Base-by-base conservation (phyloP, 2,888 invertebrate genomes). In the Heliconius charithonia region DNA sequence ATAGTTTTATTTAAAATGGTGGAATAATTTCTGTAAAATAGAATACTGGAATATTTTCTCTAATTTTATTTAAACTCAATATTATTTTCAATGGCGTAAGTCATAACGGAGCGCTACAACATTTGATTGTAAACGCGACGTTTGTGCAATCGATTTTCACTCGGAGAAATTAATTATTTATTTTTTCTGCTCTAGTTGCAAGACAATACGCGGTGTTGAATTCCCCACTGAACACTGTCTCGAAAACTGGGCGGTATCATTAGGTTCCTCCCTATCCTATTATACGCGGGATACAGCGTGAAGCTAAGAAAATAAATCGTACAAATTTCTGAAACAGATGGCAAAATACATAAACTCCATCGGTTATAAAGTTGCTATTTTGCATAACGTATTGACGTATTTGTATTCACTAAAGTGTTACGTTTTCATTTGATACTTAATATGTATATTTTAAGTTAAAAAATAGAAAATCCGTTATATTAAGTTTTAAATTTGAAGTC, bases 361-460 rank as follows among this genome's bases (percentile, higher is more conserved):
- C 37, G 27, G 63, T 51, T 77, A 65, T 37, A 37, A 65, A 71
- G 63, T 51, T 59, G 4, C 45, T 72, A 66, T 32, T 72, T 77
- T 77, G 71, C 71, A 77, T 77, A 77, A 72, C 51, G 37, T 77
- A 22, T n/a, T 29, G 22, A 72, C 45, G 59, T 70, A n/a, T 76
- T 22, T 59, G 27, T 59, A 51, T 25, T 67, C 63, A 62, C 19
- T 65, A 59, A 41, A 70, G n/a, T 56, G 56, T 72, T 59, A 72
- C 3, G 13, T 72, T 22, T 22, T 51, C 19, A 22, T 41, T 51
- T 6, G 19, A 19, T 51, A 51, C 19, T 19, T 51, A 51, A 51
- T 51, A 19, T 12, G 3, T 51, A 51, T 51, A 19, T 51, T 19
- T 19, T 51, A 51, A 59, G 10, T 59, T 59, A 22, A 3, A 59